Conservation (phyloP, 2,888 invertebrate genomes). For the Thumatha senex region DNA sequence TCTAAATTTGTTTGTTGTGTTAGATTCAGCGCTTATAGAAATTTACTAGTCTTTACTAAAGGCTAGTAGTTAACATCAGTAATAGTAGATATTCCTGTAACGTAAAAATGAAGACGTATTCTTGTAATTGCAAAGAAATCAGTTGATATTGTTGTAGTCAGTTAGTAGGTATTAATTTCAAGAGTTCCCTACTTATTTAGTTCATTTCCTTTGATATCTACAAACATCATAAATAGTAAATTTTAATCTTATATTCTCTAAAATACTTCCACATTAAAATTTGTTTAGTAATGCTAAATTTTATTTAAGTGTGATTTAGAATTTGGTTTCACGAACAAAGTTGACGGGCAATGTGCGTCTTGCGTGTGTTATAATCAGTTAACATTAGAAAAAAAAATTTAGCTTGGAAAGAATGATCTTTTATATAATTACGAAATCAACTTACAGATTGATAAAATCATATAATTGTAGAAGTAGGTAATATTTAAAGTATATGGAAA, state of each 20-base stretch:
- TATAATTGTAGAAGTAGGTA: no score
- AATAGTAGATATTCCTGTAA: no score
- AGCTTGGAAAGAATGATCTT: no score
- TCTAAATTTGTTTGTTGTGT: not conserved
- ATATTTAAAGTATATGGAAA: no score
- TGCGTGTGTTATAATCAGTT: not conserved
- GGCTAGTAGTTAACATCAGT: conserved; percentile 4
- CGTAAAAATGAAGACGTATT: no score
- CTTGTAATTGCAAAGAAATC: conserved; percentile 26
- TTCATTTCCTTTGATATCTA: conserved; percentile 45
- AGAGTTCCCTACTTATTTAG: conserved; percentile 31
- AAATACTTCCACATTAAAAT: conserved; percentile 57
- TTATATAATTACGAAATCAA: no score
- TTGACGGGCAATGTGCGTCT: conserved; percentile 48
- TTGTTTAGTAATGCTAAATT: conserved; percentile 58
- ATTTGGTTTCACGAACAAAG: conserved; percentile 73
- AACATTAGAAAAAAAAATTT: no score
- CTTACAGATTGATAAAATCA: no score
- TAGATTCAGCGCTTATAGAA: conserved; percentile 13
- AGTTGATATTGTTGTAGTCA: conserved; percentile 8
- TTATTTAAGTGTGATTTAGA: conserved; percentile 78
- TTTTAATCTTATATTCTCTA: conserved; percentile 55
- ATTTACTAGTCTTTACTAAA: conserved; percentile 16
- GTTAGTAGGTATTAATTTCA: conserved; percentile 18
- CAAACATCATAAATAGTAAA: conserved; percentile 40